Percentiles rank a stretch among this genome's conserved stretches.
Evolutionary conservation across 2,888 invertebrate genomes (phyloP).

Genomic region (Napeogenes sylphis): DNA sequence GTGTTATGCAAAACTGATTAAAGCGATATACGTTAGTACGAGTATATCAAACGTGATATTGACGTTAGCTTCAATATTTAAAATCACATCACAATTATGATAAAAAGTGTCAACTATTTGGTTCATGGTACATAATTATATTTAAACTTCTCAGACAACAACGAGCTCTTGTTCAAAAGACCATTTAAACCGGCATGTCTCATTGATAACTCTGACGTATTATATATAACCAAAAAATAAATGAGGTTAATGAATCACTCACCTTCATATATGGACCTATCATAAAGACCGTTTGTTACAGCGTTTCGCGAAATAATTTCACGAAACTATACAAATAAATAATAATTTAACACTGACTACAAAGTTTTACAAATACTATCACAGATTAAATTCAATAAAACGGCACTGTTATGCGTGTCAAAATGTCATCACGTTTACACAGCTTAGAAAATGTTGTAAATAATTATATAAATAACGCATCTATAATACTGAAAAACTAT

Average conservation of each 20-base stretch:
- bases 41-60: too few species aligned
- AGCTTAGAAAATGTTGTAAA: constrained; percentile 49
- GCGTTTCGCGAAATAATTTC: constrained; percentile 73
- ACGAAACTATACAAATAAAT: constrained; percentile 57
- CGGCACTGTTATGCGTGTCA: constrained; percentile 51
- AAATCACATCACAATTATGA: too few species aligned
- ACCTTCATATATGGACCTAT: constrained; percentile 78
- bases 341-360: constrained; percentile 41
- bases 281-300: constrained; percentile 68
- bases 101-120: too few species aligned
- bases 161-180: background rate
- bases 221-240: constrained; percentile 10
- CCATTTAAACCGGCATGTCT: constrained; percentile 9
- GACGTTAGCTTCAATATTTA: too few species aligned
- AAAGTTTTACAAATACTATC: constrained; percentile 53
- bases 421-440: constrained; percentile 56
- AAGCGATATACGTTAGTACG: too few species aligned
- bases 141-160: too few species aligned
- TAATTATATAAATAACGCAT: constrained; percentile 24
- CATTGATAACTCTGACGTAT: constrained; percentile 16
- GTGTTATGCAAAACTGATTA: too few species aligned
- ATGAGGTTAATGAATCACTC: constrained; percentile 45
- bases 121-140: too few species aligned
- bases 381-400: constrained; percentile 57
- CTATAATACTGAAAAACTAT: constrained; percentile 37